Evolutionary conservation across 2,113 vertebrate genomes (phyloP).

Genomic region (Phodopus roborovskii): DNA sequence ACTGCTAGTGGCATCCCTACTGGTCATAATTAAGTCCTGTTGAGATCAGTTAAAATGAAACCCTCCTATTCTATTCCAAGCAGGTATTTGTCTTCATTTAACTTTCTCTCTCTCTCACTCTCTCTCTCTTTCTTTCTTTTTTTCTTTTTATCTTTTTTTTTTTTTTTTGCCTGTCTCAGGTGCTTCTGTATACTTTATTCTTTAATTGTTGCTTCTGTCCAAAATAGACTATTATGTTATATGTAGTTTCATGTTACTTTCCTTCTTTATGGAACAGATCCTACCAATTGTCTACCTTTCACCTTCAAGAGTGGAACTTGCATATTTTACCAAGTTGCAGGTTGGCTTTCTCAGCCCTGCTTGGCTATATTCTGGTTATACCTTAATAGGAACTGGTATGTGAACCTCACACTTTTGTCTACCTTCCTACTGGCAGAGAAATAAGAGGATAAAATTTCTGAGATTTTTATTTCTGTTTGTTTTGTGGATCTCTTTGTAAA

Average conservation of each 20-base stretch:
- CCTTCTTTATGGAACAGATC: background rate
- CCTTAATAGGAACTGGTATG: background rate
- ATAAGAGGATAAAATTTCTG: background rate
- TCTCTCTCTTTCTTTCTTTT: too few relatives aligned
- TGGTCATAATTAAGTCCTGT: background rate
- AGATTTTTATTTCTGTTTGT: slow-evolving; percentile 2
- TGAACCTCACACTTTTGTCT: background rate
- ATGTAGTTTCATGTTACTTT: background rate
- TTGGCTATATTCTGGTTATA: background rate
- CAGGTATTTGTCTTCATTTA: background rate
- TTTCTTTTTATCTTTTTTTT: too few relatives aligned
- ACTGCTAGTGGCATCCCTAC: background rate
- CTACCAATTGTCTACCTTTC: background rate
- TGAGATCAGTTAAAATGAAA: background rate
- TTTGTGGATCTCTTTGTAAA: background rate
- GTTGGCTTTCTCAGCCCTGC: background rate
- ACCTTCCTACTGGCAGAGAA: background rate
- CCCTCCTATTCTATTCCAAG: background rate
- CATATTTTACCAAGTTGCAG: background rate
- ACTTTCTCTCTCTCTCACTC: background rate
- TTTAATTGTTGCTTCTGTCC: background rate
- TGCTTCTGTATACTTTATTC: background rate
- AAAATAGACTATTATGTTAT: background rate
- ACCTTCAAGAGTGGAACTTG: background rate
- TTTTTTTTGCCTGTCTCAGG: background rate